phyloP scores from a whole-genome alignment of 2,888 invertebrate genomes.

The Troides helena region DNA sequence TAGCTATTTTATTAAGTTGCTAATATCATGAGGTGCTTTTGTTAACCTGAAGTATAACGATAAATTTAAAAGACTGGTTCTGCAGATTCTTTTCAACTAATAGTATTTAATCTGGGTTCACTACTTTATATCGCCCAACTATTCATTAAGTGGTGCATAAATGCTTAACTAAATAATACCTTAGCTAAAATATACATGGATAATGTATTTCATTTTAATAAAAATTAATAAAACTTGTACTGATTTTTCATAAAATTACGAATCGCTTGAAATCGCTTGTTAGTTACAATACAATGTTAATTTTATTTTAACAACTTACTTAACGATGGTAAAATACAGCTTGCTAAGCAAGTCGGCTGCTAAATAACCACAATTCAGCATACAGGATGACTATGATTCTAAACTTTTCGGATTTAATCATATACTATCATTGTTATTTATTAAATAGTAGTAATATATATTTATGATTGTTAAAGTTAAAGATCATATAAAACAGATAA shows the following conservation, averaged over 20 bases:
- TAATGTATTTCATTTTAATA: neutral
- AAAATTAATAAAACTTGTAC: neutral
- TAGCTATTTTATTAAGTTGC: too few species aligned
- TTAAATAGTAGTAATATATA: neutral
- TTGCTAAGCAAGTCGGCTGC: conserved; percentile 1
- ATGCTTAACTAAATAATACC: too few species aligned
- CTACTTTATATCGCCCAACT: too few species aligned
- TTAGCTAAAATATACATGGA: too few species aligned
- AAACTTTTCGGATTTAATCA: neutral
- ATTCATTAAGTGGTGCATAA: too few species aligned
- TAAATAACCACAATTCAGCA: conserved; percentile 5
- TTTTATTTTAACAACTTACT: conserved; percentile 23
- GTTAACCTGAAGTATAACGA: too few species aligned
- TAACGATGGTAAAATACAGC: conserved; percentile 10
- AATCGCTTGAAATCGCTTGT: neutral
- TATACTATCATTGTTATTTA: neutral
- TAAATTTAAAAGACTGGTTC: too few species aligned
- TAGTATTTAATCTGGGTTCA: too few species aligned
- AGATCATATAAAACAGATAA: neutral
- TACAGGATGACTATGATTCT: neutral
- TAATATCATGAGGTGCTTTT: too few species aligned
- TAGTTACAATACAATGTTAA: conserved; percentile 21
- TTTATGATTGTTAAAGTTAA: too few species aligned
- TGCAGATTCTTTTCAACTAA: too few species aligned
- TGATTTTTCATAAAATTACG: conserved; percentile 9